Conservation (phyloP, 1,140 invertebrate species). For the Tetramorium parvispinum region DNA sequence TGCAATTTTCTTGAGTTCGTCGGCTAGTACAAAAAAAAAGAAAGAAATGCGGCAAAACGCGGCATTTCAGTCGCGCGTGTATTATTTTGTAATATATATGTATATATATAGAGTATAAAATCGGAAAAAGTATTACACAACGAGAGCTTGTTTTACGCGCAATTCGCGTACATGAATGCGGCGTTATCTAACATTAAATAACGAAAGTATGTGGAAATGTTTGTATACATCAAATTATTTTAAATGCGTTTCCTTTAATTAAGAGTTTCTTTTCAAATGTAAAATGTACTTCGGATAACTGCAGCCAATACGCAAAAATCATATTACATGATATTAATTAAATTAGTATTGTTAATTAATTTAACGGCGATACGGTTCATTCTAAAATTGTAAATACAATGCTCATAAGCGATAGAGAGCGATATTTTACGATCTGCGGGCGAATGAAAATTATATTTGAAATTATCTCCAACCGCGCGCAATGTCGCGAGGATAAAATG, state of each 20-base stretch:
- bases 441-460: slow-evolving; percentile 55
- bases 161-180: background rate
- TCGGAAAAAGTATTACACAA: background rate
- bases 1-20: slow-evolving; percentile 61
- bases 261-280: slow-evolving; percentile 17
- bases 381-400: slow-evolving; percentile 45
- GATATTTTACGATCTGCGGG: slow-evolving; percentile 53
- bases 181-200: slow-evolving; percentile 2
- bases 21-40: slow-evolving; percentile 4
- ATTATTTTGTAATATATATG: slow-evolving; percentile 31
- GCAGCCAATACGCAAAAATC: slow-evolving; percentile 29
- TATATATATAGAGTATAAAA: background rate
- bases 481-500: slow-evolving; percentile 54
- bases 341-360: slow-evolving; percentile 57
- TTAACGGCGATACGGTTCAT: slow-evolving; percentile 51
- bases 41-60: background rate
- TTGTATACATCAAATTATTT: slow-evolving; percentile 3
- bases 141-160: background rate
- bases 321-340: slow-evolving; percentile 46
- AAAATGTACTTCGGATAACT: slow-evolving; percentile 29
- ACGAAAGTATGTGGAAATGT: background rate
- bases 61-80: slow-evolving; percentile 25
- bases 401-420: slow-evolving; percentile 42
- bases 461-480: slow-evolving; percentile 50
- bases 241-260: slow-evolving; percentile 17